Evolutionary conservation across 2,888 invertebrate genomes (phyloP), one percentile per base, ranked within the genome.

Genomic region (Dynastes maya): DNA sequence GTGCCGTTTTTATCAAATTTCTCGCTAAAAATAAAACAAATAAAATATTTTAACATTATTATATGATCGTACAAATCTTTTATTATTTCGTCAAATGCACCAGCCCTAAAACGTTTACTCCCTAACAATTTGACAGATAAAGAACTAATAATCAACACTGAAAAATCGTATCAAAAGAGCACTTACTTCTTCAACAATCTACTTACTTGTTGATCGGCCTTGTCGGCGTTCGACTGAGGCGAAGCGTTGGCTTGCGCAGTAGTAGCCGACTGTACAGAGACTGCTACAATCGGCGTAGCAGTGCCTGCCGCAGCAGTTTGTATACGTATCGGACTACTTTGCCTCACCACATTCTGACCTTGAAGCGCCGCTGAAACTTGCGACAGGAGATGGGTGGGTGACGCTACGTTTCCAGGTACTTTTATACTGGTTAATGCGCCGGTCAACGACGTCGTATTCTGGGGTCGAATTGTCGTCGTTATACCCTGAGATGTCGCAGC

Each of bases 321-420:
- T 80, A 92, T 89, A 72, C 91, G 90, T 37, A 93, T 92, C 78
- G 92, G 93, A 85, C 91, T 92, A 81, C 89, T 90, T 82, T 91
- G 91, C 1, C 91, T 87, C 49, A 89, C 87, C 27, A 88, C 86
- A 79, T 86, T 86, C 87, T 89, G 91, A 85, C 89, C 91, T 87
- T 81, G 91, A 83, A 89, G 91, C 79, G 88, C 91, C 82, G 91
- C 91, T 22, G 91, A 90, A 68, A 90, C 90, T 84, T 92, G 91
- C 27, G 90, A 91, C 65, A 92, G 87, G 6, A 92, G 83, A 1
- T 91, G 90, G 81, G 91, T 90, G 80, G 91, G 91, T 4, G 79
- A 75, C 5, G 68, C 67, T 16, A 77, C 75, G 53, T 79, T 81
- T 32, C 85, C 85, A 83, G 87, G 87, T 2, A 92, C 91, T 84